Conservation (phyloP, 2,113 vertebrate genomes). For the Vicugna pacos region DNA sequence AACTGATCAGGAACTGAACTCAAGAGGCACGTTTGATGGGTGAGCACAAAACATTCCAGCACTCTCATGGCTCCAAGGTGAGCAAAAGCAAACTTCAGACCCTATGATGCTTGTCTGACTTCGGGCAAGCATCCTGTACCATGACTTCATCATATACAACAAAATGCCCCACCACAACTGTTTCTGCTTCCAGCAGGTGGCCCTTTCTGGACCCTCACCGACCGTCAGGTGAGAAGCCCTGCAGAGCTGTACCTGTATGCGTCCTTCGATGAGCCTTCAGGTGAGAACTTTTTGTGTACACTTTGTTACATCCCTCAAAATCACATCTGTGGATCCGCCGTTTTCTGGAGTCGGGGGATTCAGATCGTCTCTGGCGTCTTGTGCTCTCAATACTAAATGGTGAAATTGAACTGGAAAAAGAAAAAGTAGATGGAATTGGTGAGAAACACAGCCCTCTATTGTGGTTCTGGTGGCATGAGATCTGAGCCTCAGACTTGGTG, state of each 20-base stretch:
- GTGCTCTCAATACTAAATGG: constrained; percentile 99
- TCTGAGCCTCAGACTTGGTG: fast-evolving
- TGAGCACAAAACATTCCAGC: background rate
- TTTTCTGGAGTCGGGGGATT: constrained; percentile 98
- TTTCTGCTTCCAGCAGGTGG: background rate
- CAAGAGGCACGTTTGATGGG: fast-evolving
- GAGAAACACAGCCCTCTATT: background rate
- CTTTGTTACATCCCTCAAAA: constrained; percentile 99
- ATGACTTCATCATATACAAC: too few relatives aligned
- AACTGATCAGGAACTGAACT: background rate
- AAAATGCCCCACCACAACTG: too few relatives aligned
- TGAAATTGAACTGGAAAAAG: constrained; percentile 94
- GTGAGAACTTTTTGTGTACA: constrained; percentile 99
- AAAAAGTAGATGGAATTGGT: constrained; percentile 30
- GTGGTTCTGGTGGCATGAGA: background rate
- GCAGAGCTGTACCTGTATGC: constrained; percentile 92
- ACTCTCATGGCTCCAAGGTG: fast-evolving
- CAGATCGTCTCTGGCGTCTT: constrained; percentile 96
- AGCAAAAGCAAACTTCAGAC: too few relatives aligned
- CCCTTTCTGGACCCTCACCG: background rate
- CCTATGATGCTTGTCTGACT: too few relatives aligned
- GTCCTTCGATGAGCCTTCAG: constrained; percentile 99
- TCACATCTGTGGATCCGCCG: constrained; percentile 99
- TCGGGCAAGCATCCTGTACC: too few relatives aligned
- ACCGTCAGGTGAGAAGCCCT: background rate